These are phyloP conservation scores for Fregata magnificens DNA, from an alignment of 2,113 vertebrate species.

Conservation along the genomic window DNA sequence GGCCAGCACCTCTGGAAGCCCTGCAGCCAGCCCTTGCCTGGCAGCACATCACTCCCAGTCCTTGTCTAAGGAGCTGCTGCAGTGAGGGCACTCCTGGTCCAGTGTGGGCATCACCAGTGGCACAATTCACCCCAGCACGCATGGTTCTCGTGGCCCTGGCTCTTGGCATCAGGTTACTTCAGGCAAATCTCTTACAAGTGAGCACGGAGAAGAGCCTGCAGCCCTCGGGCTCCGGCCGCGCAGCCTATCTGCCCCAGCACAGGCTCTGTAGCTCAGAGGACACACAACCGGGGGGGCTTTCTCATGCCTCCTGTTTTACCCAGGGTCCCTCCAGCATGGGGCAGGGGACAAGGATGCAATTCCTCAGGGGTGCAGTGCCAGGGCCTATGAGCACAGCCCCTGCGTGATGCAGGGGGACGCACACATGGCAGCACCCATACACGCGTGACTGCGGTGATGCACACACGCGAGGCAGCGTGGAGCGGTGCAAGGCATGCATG, in stretches of 20 bases:
- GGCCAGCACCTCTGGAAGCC: background rate
- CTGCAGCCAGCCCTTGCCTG: background rate
- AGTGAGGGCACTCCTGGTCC: background rate
- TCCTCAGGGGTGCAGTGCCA: background rate
- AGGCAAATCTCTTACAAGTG: background rate
- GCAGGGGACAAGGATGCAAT: background rate
- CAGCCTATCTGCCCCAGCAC: background rate
- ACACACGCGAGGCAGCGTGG: accelerated
- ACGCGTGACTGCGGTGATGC: background rate
- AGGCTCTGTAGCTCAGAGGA: background rate
- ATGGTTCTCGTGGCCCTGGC: background rate
- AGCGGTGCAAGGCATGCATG: background rate
- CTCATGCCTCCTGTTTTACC: background rate
- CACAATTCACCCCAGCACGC: background rate
- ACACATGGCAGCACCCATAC: background rate
- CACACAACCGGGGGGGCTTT: background rate
- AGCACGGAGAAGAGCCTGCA: background rate
- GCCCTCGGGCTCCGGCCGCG: background rate
- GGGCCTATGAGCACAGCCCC: background rate
- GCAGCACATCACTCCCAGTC: background rate
- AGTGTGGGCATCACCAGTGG: background rate
- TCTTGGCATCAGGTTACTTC: background rate
- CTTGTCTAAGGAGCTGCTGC: background rate
- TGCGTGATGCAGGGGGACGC: background rate
- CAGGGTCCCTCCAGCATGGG: no score